Evolutionary conservation across 2,797 vertebrate species (phyloP).

Genomic region (Melopsittacus undulatus): DNA sequence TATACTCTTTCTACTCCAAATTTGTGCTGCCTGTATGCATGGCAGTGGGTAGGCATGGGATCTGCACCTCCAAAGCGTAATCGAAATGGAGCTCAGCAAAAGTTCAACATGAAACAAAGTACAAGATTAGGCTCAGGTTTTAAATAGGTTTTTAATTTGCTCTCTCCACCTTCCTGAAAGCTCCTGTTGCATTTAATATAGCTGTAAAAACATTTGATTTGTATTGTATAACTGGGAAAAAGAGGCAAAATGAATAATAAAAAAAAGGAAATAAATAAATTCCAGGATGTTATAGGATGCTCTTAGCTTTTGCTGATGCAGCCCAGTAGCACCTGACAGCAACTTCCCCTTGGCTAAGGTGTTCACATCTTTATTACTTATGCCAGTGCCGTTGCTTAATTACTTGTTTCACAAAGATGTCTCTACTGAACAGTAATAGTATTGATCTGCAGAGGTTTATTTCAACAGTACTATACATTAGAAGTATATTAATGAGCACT

Average conservation of each 20-base stretch:
- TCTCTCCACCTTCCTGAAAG: background rate
- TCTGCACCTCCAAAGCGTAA: background rate
- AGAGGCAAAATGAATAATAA: background rate
- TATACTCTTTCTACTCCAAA: background rate
- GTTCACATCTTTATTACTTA: background rate
- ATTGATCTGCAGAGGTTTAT: slow-evolving; percentile 18
- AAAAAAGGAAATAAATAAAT: background rate
- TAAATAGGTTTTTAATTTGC: background rate
- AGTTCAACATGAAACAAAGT: background rate
- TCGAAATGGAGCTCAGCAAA: background rate
- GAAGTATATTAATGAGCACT: slow-evolving; percentile 16
- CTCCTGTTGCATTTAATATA: background rate
- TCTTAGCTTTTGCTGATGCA: background rate
- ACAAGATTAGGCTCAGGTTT: background rate
- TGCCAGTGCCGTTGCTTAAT: background rate
- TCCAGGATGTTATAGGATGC: background rate
- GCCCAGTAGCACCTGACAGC: background rate
- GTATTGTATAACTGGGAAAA: background rate
- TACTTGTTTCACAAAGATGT: background rate
- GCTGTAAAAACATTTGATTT: background rate
- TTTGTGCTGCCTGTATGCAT: background rate
- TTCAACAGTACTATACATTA: background rate
- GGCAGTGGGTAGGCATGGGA: background rate
- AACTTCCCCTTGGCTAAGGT: background rate
- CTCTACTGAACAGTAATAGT: background rate